Evolutionary conservation across 2,113 vertebrate species (phyloP).

Genomic region (Dipodomys merriami): DNA sequence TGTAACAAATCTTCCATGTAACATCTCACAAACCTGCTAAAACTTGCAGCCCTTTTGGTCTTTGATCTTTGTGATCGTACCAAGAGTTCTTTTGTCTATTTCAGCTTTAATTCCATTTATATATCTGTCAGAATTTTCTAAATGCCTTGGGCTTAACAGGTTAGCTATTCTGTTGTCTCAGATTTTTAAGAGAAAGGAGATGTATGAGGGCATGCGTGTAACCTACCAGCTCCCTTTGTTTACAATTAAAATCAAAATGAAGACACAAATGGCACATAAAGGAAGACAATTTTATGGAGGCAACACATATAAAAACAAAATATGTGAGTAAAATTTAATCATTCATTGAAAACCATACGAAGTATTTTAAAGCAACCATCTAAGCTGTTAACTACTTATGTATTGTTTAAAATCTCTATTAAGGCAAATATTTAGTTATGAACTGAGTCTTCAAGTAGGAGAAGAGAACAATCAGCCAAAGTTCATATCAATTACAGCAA

Average conservation of each 20-base stretch:
- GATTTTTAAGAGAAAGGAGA: slow-evolving; percentile 23
- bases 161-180: neutral
- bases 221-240: neutral
- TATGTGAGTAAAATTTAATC: slow-evolving; percentile 15
- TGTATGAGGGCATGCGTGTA: neutral
- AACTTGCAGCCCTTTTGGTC: neutral
- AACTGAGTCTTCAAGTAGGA: neutral
- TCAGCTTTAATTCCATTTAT: slow-evolving; percentile 11
- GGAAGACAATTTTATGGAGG: slow-evolving; percentile 56
- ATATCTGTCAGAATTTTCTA: neutral
- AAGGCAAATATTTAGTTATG: slow-evolving; percentile 29
- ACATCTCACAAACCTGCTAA: neutral
- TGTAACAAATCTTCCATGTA: neutral
- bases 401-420: slow-evolving; percentile 44
- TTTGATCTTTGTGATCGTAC: neutral
- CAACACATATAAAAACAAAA: slow-evolving; percentile 49
- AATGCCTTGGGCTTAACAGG: neutral
- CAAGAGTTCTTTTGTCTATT: neutral
- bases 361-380: neutral
- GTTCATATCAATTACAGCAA: neutral
- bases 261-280: slow-evolving; percentile 8
- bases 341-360: slow-evolving; percentile 58
- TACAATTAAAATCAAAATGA: slow-evolving; percentile 22
- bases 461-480: slow-evolving; percentile 25
- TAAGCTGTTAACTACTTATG: neutral